Evolutionary conservation across 2,113 vertebrate genomes (phyloP).

Genomic region (Microcebus tavaratra): DNA sequence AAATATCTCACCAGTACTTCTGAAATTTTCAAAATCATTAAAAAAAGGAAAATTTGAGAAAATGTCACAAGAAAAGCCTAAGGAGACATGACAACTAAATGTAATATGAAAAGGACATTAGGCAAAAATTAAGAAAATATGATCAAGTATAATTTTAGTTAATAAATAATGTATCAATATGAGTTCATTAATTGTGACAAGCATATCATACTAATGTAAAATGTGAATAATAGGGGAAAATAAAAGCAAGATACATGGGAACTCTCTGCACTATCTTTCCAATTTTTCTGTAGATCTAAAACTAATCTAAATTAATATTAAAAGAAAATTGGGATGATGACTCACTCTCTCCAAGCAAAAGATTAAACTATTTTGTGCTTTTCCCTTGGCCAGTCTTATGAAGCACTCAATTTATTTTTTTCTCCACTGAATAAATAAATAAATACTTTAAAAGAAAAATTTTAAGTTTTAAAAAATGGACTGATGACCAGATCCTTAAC

Average conservation of each 20-base stretch:
- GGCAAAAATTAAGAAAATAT: neutral
- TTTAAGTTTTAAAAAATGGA: neutral
- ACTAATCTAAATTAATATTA: neutral
- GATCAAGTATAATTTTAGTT: neutral
- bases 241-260: neutral
- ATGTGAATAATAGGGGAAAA: neutral
- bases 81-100: neutral
- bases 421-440: neutral
- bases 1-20: neutral
- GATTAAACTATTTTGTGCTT: neutral
- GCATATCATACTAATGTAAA: neutral
- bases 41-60: neutral
- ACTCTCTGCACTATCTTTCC: neutral
- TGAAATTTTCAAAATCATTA: neutral
- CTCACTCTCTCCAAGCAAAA: neutral
- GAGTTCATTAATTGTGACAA: neutral
- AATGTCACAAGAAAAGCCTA: neutral
- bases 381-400: neutral
- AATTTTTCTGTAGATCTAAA: neutral
- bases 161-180: neutral
- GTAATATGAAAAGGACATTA: neutral
- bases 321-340: neutral
- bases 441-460: neutral
- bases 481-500: neutral
- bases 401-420: neutral